phyloP scores from a whole-genome alignment of 37 sponge, comb jelly and placozoan genomes.

The Halichondria panicea region DNA sequence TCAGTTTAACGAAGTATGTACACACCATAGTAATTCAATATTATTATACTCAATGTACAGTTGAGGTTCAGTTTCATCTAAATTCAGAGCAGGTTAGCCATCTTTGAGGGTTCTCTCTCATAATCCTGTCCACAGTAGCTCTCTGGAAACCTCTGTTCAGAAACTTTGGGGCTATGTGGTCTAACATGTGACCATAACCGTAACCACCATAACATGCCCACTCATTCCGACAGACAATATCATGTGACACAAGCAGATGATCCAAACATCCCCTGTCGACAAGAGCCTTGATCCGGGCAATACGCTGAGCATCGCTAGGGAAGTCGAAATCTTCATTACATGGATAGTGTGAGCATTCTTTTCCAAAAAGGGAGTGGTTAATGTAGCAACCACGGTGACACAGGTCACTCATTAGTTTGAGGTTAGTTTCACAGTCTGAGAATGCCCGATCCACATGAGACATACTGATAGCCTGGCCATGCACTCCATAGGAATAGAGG shows the following conservation, averaged over 20 bases:
- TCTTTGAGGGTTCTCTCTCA: too few relatives aligned
- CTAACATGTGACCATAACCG: slow-evolving; percentile 60
- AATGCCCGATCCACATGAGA: slow-evolving; percentile 62
- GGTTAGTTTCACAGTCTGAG: neutral
- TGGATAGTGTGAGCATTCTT: slow-evolving; percentile 68
- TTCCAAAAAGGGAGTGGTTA: slow-evolving; percentile 56
- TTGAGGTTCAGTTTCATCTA: too few relatives aligned
- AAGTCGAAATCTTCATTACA: slow-evolving; percentile 32
- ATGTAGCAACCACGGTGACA: slow-evolving; percentile 38
- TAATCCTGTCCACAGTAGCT: too few relatives aligned
- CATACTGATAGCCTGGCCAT: slow-evolving; percentile 16
- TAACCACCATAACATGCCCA: slow-evolving; percentile 52
- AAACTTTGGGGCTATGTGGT: slow-evolving; percentile 43
- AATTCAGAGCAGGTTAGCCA: too few relatives aligned
- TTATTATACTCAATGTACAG: too few relatives aligned
- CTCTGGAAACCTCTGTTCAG: slow-evolving; percentile 22
- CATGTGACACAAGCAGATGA: slow-evolving; percentile 45
- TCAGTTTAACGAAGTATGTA: too few relatives aligned
- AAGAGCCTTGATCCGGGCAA: slow-evolving; percentile 45
- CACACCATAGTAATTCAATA: too few relatives aligned
- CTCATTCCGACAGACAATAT: slow-evolving; percentile 43
- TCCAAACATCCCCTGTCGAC: slow-evolving; percentile 22
- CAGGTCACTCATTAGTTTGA: slow-evolving; percentile 14
- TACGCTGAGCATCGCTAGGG: slow-evolving; percentile 65
- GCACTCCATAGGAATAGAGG: slow-evolving; percentile 7